Base-by-base conservation (phyloP, 2,888 invertebrate genomes). In the Scaptomyza tumidula region DNA sequence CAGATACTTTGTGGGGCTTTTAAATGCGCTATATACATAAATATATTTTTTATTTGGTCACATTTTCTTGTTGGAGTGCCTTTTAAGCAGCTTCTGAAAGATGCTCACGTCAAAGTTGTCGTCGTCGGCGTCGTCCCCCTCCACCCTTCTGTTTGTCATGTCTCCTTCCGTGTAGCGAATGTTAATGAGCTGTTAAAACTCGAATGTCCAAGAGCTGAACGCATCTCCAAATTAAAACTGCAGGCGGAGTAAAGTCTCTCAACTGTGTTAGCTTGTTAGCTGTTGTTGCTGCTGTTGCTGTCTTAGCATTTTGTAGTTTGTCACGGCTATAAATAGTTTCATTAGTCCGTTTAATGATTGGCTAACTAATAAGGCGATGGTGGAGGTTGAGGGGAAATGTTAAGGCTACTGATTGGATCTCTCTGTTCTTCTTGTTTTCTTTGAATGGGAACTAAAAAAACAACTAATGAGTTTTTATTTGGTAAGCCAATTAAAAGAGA, bases 111-210 rank as follows among this genome's bases (percentile, higher is more conserved):
- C 81, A 73, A 71, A 73, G 59, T 19, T 81, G 81, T 78, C 78
- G 64, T 68, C 75, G 59, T 56, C 72, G 29, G 2, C 29, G 6
- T 5, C 13, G 4, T 5, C 14, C 45, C 35, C 35, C 3, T 35
- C 44, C 19, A 29, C n/a, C 37, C 11, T 27, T 14, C 19, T 16
- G 29, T 2, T 29, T 74, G 57, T 68, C 80, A 67, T 65, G 79
- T 66, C 66, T 43, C 44, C 66, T 79, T 61, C 70, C 76, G 75
- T 79, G 77, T 65, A 78, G 64, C 66, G 65, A 65, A 76, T 75
- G 76, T 80, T 88, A 79, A 83, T 80, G 86, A 88, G 84, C 77
- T 79, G 88, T 83, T 79, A 76, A 86, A 86, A 72, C 73, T 70
- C 60, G 13, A 57, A 49, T 65, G 78, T 60, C 37, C 67, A 52